Base-by-base conservation (phyloP, 92 coral and sea anemone species). In the Desmophyllum pertusum region DNA sequence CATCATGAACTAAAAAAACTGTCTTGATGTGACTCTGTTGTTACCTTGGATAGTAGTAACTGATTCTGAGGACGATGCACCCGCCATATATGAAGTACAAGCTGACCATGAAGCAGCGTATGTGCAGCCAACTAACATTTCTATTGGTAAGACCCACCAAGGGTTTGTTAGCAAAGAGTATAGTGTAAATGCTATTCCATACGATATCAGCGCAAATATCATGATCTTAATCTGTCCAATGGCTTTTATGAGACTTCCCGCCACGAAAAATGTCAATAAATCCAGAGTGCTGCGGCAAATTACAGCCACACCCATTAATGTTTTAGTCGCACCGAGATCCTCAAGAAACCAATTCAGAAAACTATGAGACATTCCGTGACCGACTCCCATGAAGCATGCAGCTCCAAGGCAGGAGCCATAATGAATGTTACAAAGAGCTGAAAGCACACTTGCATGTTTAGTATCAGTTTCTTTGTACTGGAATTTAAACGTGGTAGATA, bases 31-130 rank as follows among this genome's bases (percentile, higher is more conserved):
- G 18, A 4, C n/a, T 10, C 55, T 3, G 10, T 55, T 25, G 88
- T 75, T 87, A 96, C 99, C 99, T 92, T 96, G 99, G 73, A 96
- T 83, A 46, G 99, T 96, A 21, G 99, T 92, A 41, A 95, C 97
- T 27, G 99, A 93, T 40, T 96, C 99, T 23, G 88, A 72, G 30
- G 99, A 88, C 19, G 94, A 89, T n/a, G 99, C 98, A 53, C 95
- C 95, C 48, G 98, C 99, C 82, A 96, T 93, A 80, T 94, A 96
- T 14, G 99, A 94, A 1, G 98, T 93, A 78, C 96, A 93, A 63
- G 99, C 94, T 62, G 99, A 96, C 99, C 99, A 96, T 4, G 99
- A 94, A 33, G 98, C 89, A 2, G 99, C 99, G 63, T 96, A 96
- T 29, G 98, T 96, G 31, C 92, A 77, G 17, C 98, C 99, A 52